Conservation (phyloP, 2,113 vertebrate genomes). For the Calypte anna region DNA sequence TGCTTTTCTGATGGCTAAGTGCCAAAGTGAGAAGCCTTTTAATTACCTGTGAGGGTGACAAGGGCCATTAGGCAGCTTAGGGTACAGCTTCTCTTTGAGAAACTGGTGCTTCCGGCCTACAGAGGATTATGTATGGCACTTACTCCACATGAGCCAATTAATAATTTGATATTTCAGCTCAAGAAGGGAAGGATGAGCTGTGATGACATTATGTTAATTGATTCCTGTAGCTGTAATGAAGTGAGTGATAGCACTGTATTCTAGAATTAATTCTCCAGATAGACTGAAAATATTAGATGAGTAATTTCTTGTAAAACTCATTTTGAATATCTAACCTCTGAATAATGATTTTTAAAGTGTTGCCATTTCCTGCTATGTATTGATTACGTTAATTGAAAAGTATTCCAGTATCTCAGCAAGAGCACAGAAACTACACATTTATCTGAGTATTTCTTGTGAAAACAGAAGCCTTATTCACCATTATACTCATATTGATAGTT, state of each 20-base stretch:
- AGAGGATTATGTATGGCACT: constrained; percentile 13
- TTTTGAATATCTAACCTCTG: not conserved
- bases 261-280: not conserved
- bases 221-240: constrained; percentile 23
- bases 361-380: constrained; percentile 27
- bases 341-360: constrained; percentile 36
- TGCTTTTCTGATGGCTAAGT: constrained; percentile 33
- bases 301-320: constrained; percentile 35
- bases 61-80: constrained; percentile 33
- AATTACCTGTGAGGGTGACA: constrained; percentile 50
- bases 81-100: constrained; percentile 5
- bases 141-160: constrained; percentile 38
- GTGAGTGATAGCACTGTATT: not conserved
- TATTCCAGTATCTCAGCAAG: not conserved
- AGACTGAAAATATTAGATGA: not conserved
- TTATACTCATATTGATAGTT: not conserved
- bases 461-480: not conserved
- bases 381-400: constrained; percentile 52
- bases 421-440: not conserved
- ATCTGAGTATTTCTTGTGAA: not conserved
- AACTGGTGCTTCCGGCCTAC: not conserved
- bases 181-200: not conserved
- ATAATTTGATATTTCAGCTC: constrained; percentile 11
- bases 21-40: constrained; percentile 39
- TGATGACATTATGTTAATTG: constrained; percentile 47